phyloP scores from a whole-genome alignment of 1,140 invertebrate species.

The Drosophila trapezifrons region DNA sequence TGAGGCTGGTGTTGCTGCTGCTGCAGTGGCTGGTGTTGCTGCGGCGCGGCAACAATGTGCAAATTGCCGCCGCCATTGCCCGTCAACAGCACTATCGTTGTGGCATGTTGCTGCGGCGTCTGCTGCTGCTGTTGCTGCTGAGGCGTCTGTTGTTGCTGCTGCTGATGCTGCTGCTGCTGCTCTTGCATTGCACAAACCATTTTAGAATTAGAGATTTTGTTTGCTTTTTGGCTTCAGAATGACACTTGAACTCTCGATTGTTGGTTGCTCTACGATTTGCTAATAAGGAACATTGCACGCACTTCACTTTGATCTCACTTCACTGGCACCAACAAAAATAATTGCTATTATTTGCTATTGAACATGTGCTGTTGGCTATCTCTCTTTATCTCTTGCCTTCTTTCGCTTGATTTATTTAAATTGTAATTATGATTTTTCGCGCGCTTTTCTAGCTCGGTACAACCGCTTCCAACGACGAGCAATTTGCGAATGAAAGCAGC shows the following conservation, averaged over 20 bases:
- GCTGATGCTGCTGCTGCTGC: constrained; percentile 50
- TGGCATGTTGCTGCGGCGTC: constrained; percentile 60
- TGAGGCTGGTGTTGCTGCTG: constrained; percentile 42
- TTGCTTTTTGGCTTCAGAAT: constrained; percentile 77
- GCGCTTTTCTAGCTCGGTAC: constrained; percentile 65
- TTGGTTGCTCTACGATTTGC: constrained; percentile 75
- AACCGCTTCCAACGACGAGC: constrained; percentile 82
- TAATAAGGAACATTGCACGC: constrained; percentile 83
- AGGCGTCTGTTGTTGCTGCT: constrained; percentile 31
- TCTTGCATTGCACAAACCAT: constrained; percentile 84
- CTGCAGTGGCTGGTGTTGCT: constrained; percentile 20
- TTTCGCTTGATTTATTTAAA: constrained; percentile 42
- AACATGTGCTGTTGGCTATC: constrained; percentile 54
- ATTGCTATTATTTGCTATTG: constrained; percentile 48
- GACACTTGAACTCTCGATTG: constrained; percentile 74
- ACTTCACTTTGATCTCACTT: constrained; percentile 68
- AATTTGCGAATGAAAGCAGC: constrained; percentile 83
- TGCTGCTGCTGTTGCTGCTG: constrained; percentile 38
- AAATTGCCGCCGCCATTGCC: constrained; percentile 54
- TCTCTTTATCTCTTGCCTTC: constrained; percentile 37
- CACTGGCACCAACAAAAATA: constrained; percentile 71
- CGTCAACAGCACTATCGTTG: constrained; percentile 73
- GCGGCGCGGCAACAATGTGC: constrained; percentile 61
- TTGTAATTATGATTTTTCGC: constrained; percentile 55
- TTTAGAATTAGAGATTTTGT: constrained; percentile 59